These are phyloP conservation scores for Sinohyriopsis cumingii DNA, from an alignment of 2,888 invertebrate genomes.

Conservation along the genomic window DNA sequence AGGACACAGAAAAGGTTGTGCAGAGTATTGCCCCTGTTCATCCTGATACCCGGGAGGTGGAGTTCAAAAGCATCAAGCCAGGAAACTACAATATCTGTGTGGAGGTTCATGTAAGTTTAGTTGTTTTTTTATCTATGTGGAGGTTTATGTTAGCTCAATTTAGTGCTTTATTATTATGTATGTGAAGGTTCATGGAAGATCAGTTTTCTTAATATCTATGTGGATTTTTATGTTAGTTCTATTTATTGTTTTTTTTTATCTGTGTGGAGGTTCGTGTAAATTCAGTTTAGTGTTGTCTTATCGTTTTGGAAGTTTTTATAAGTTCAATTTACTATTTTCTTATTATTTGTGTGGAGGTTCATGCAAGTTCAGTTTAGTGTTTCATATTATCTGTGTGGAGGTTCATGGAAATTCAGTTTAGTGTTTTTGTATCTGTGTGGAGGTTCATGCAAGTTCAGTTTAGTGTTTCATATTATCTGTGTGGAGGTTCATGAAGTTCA, in stretches of 20 bases:
- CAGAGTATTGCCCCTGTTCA: constrained; percentile 67
- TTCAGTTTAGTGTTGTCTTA: no score
- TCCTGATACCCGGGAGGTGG: constrained; percentile 67
- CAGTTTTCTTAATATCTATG: no score
- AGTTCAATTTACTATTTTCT: no score
- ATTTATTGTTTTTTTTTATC: no score
- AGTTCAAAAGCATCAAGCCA: constrained; percentile 67
- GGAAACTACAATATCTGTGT: constrained; percentile 67
- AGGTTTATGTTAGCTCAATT: neutral
- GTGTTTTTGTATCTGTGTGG: constrained; percentile 44
- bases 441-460: constrained; percentile 65
- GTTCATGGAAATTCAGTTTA: no score
- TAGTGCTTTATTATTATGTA: neutral
- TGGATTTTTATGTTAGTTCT: no score
- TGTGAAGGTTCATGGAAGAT: no score
- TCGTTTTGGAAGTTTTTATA: no score
- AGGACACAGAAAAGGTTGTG: constrained; percentile 63
- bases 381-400: no score
- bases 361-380: no score
- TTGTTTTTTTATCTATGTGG: neutral
- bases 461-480: neutral
- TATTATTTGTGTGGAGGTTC: no score
- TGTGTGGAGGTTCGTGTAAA: no score
- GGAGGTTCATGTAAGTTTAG: constrained; percentile 68
- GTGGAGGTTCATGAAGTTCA: neutral